These are phyloP conservation scores for Australoheros scitulus DNA, from an alignment of 2,113 vertebrate species.

Conservation along the genomic window DNA sequence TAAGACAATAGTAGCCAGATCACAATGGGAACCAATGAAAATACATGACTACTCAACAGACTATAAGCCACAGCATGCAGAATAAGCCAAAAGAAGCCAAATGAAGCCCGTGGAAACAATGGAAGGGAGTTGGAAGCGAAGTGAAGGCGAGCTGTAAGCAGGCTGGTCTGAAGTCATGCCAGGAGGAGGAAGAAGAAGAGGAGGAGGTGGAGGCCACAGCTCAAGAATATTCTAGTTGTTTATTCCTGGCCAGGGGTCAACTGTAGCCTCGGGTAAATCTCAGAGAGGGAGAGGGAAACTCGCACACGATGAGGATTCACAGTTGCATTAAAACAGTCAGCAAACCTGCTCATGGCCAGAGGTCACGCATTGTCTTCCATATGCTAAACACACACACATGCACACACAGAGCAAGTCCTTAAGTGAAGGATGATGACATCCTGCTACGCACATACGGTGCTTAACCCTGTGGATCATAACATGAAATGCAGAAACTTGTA, in stretches of 20 bases:
- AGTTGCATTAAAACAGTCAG: not conserved
- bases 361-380: conserved; percentile 44
- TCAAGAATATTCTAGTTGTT: conserved; percentile 51
- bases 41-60: conserved; percentile 20
- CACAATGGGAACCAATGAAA: conserved; percentile 10
- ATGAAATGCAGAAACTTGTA: conserved; percentile 13
- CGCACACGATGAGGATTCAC: not conserved
- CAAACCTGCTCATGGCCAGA: not conserved
- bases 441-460: not conserved
- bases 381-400: conserved; percentile 8
- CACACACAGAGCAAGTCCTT: not conserved
- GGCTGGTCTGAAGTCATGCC: conserved; percentile 40
- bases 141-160: conserved; percentile 46
- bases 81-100: conserved; percentile 10
- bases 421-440: conserved; percentile 47
- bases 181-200: conserved; percentile 39
- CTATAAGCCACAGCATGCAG: not conserved
- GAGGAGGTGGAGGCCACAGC: conserved; percentile 14
- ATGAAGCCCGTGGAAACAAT: conserved; percentile 38
- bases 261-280: conserved; percentile 47
- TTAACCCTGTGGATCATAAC: conserved; percentile 39
- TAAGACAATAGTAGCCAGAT: not conserved
- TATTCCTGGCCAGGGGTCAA: conserved; percentile 65
- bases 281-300: conserved; percentile 16
- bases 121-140: conserved; percentile 31